A percentile compares a stretch with the other conserved stretches of the same genome.
These are phyloP conservation scores for Lochmaea crataegi DNA, from an alignment of 2,888 invertebrate genomes.

Conservation along the genomic window DNA sequence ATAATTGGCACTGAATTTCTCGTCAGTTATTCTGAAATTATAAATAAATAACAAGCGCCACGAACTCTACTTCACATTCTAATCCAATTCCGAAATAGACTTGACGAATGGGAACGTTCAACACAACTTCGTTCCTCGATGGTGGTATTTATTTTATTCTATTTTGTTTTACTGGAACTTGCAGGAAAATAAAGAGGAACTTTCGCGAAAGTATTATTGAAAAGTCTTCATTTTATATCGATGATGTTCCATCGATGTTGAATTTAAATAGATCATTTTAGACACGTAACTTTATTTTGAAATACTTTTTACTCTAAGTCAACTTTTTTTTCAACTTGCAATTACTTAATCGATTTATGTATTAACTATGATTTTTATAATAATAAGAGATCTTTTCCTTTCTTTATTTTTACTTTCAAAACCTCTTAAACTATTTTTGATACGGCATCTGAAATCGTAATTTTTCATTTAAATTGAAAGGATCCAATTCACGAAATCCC, in stretches of 20 bases:
- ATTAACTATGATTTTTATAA: too few relatives aligned
- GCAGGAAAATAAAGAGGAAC: background rate
- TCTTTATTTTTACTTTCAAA: background rate
- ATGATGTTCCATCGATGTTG: background rate
- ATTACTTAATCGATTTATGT: too few relatives aligned
- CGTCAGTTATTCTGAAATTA: background rate
- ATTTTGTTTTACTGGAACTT: constrained; percentile 10
- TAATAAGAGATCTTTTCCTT: background rate
- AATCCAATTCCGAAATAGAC: constrained; percentile 10
- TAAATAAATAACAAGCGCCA: constrained; percentile 12
- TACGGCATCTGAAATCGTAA: background rate
- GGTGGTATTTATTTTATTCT: constrained; percentile 7
- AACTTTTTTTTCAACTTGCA: too few relatives aligned
- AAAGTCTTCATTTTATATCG: constrained; percentile 4
- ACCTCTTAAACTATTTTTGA: too few relatives aligned
- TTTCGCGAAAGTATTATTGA: constrained; percentile 2
- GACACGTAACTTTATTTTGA: background rate
- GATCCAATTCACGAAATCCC: constrained; percentile 28
- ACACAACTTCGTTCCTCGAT: constrained; percentile 2
- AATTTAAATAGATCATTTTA: background rate
- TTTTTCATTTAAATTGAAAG: constrained; percentile 29
- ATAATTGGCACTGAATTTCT: background rate
- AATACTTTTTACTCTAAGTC: background rate
- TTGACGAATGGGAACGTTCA: constrained; percentile 8
- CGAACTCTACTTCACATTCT: background rate